Evolutionary conservation across 2,797 vertebrate genomes (phyloP), one percentile per base, ranked within the genome.

Genomic region (Huso huso): DNA sequence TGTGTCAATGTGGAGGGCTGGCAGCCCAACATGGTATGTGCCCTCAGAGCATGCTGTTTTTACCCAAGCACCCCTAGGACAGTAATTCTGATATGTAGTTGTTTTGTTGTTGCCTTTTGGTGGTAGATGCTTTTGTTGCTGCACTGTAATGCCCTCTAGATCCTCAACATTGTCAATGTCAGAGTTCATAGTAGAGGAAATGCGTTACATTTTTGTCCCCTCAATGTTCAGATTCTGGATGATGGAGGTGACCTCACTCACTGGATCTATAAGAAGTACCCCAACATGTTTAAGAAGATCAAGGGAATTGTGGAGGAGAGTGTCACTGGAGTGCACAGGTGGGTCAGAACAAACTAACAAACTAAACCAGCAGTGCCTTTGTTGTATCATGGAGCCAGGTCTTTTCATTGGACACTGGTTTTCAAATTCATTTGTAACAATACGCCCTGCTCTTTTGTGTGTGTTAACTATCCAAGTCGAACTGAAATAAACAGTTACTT

Each of bases 201-300:
- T 3, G 55, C 4, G 37, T 37, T 5, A 4, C 37, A 37, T 37
- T 37, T 37, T 37, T 82, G 9, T 13, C 8, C 7, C n/a, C 0
- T 83, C 49, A 82, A 0, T 37, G 37, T 37, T 37, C 82, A 99
- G 96, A 99, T 99, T 76, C 78, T 99, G 80, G 96, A 99, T 67
- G 96, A 99, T 1, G 96, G 96, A 12, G 96, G 96, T 1, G 96
- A 99, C 73, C 86, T 99, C 71, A 99, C 96, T 70, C 96, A 99
- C 76, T 98, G 95, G 96, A 98, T 99, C 81, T 99, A 98, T 76
- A 98, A 98, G 84, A 99, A 98, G 72, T 98, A 99, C 51, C 96
- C 96, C 72, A 98, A 95, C 83, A 97, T 98, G 95, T 99, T 99
- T 78, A 99, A 99, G 83, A 98, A 98, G 86, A 96, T 98, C 83